Evolutionary conservation across 2,797 vertebrate species (phyloP).

Genomic region (Arrhamphus sclerolepis): DNA sequence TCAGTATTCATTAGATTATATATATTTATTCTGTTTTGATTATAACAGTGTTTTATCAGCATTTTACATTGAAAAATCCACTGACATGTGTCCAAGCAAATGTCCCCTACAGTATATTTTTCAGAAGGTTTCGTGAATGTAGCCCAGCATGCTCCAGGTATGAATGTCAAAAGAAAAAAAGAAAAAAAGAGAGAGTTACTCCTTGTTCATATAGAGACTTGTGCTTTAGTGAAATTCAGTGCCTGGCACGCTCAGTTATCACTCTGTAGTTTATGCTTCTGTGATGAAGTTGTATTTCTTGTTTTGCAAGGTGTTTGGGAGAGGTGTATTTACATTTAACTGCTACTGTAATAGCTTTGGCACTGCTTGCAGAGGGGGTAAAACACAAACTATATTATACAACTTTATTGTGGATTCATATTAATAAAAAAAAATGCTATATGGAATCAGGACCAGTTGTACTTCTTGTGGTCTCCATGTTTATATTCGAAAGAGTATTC

Average conservation of each 20-base stretch:
- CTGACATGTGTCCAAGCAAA: constrained; percentile 19
- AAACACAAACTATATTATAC: too few species aligned
- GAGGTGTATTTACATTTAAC: too few species aligned
- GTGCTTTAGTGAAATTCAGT: constrained; percentile 54
- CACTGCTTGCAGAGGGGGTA: too few species aligned
- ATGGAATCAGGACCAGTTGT: too few species aligned
- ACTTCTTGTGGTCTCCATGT: too few species aligned
- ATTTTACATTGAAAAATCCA: constrained; percentile 14
- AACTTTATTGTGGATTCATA: too few species aligned
- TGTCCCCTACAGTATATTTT: constrained; percentile 11
- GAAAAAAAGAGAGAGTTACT: too few species aligned
- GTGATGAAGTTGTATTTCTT: constrained; percentile 64
- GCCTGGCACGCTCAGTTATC: constrained; percentile 54
- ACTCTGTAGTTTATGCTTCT: constrained; percentile 21
- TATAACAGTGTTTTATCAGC: neutral
- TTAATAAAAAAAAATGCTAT: too few species aligned
- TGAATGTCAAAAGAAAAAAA: constrained; percentile 20
- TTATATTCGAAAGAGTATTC: too few species aligned
- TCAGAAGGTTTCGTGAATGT: constrained; percentile 9
- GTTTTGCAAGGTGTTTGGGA: constrained; percentile 38
- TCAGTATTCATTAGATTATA: neutral
- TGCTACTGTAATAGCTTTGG: too few species aligned
- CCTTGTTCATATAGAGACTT: constrained; percentile 46
- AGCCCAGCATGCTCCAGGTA: constrained; percentile 11
- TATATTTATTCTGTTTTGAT: neutral